phyloP scores from a whole-genome alignment of 2,797 vertebrate species.

The Falco rusticolus region DNA sequence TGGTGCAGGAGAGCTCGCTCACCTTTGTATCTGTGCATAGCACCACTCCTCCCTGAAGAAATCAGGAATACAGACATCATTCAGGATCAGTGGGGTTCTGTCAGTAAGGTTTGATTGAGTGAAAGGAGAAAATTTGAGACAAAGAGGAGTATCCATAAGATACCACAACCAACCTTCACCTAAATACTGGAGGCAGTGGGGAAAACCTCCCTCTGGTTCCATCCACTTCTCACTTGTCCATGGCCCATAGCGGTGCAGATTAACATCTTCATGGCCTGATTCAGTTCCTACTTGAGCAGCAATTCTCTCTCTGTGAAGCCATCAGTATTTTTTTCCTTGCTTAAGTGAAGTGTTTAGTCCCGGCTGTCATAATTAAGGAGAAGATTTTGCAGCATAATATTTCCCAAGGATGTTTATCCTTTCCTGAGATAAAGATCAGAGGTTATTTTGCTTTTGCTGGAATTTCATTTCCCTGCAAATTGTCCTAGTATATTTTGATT shows the following conservation, averaged over 20 bases:
- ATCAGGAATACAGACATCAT: background rate
- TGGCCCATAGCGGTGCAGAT: background rate
- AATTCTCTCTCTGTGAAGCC: background rate
- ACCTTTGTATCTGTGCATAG: background rate
- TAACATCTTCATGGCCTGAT: background rate
- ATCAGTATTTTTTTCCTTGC: background rate
- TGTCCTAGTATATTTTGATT: background rate
- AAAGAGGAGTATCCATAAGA: background rate
- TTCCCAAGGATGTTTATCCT: background rate
- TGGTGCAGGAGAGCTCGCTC: background rate
- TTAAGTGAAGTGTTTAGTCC: background rate
- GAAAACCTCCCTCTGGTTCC: background rate
- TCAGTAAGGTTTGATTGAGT: background rate
- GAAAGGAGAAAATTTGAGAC: background rate
- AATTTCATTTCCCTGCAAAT: background rate
- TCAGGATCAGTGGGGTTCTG: background rate
- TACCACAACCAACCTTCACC: background rate
- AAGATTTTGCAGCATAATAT: background rate
- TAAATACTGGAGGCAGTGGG: background rate
- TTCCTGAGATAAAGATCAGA: background rate
- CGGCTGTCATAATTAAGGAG: background rate
- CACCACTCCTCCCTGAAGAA: background rate
- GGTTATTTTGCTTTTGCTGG: background rate
- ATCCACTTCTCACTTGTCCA: rapidly evolving
- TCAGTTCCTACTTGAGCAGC: background rate